Evolutionary conservation across 2,888 invertebrate genomes (phyloP).

Genomic region (Rapana venosa): DNA sequence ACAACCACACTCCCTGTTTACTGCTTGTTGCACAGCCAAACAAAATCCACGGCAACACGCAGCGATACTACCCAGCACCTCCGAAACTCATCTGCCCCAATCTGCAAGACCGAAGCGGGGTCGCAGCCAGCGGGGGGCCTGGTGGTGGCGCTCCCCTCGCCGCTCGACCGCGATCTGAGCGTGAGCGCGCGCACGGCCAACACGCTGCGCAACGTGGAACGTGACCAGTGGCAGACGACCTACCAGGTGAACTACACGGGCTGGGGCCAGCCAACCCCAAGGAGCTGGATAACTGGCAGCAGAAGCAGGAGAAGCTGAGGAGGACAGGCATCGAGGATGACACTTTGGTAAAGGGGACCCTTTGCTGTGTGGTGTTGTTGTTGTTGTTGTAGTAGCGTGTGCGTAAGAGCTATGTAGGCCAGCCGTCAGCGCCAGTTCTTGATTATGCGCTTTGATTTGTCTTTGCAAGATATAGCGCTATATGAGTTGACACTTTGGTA

Average conservation of each 20-base stretch:
- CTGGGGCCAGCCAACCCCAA: constrained; percentile 72
- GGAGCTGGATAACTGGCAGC: constrained; percentile 73
- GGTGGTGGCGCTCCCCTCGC: no score
- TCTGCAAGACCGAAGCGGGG: constrained; percentile 53
- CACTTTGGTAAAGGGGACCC: constrained; percentile 54
- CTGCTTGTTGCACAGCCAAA: constrained; percentile 57
- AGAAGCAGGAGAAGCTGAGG: constrained; percentile 62
- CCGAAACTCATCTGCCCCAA: constrained; percentile 72
- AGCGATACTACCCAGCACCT: constrained; percentile 73
- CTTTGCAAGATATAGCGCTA: no score
- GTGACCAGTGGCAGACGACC: constrained; percentile 73
- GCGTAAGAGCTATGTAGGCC: no score
- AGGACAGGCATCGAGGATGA: constrained; percentile 66
- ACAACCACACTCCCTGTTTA: neutral
- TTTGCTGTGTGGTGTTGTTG: no score
- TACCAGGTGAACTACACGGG: constrained; percentile 17
- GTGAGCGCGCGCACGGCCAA: constrained; percentile 67
- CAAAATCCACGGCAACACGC: constrained; percentile 66
- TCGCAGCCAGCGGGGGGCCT: no score
- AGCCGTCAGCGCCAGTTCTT: no score
- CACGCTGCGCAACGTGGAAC: constrained; percentile 72
- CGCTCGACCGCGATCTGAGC: constrained; percentile 60
- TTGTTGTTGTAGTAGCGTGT: no score
- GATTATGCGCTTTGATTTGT: no score
- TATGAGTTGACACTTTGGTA: no score